These are phyloP conservation scores for Brachyopa scutellaris DNA, from an alignment of 2,888 invertebrate genomes.

Conservation along the genomic window DNA sequence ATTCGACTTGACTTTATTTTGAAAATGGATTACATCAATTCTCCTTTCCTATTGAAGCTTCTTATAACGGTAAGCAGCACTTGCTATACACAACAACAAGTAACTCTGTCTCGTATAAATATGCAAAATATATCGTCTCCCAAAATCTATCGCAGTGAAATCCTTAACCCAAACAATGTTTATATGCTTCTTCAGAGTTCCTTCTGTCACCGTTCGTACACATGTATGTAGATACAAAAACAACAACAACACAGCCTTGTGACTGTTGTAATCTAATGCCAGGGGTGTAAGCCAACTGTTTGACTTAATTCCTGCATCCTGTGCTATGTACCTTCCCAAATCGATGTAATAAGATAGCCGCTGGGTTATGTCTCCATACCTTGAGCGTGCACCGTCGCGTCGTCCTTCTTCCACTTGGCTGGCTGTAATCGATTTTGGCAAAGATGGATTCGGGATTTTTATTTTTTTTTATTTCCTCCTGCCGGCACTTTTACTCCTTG, in stretches of 20 bases:
- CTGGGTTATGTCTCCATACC: conserved; percentile 33
- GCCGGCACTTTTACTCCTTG: too few relatives aligned
- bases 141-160: not conserved
- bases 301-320: conserved; percentile 58
- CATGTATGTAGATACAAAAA: too few relatives aligned
- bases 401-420: conserved; percentile 66
- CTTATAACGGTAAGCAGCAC: conserved; percentile 26
- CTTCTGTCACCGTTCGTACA: not conserved
- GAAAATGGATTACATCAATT: conserved; percentile 20
- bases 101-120: not conserved
- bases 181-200: not conserved
- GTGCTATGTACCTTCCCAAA: conserved; percentile 11
- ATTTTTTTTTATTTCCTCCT: conserved; percentile 37
- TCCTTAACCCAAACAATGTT: conserved; percentile 41
- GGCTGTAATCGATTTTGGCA: conserved; percentile 70
- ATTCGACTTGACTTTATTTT: too few relatives aligned
- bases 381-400: conserved; percentile 27
- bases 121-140: conserved; percentile 38
- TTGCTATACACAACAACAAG: conserved; percentile 17
- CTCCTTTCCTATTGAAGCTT: conserved; percentile 16
- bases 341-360: conserved; percentile 68
- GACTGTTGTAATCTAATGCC: conserved; percentile 19
- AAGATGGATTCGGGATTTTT: conserved; percentile 40
- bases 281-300: conserved; percentile 35
- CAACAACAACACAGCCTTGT: too few relatives aligned